These are phyloP conservation scores for Megastigmus dorsalis DNA, from an alignment of 2,888 invertebrate genomes.

Conservation along the genomic window DNA sequence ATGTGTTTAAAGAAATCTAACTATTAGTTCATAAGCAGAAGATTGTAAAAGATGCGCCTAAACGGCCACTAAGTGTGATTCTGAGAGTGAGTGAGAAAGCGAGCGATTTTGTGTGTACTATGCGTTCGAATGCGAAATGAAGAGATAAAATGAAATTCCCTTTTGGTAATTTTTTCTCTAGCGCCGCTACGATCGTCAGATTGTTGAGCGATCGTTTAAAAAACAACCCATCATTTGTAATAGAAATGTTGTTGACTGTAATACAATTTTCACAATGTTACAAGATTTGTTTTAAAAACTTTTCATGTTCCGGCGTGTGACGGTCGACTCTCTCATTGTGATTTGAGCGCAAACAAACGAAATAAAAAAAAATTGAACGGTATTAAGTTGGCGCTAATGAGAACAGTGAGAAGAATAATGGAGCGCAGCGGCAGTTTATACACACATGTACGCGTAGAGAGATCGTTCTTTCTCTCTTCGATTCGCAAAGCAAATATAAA, in stretches of 20 bases:
- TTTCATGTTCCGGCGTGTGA: not conserved
- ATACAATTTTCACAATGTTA: too few species aligned
- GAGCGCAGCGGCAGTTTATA: slow-evolving; percentile 52
- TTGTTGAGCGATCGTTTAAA: not conserved
- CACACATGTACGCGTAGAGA: slow-evolving; percentile 53
- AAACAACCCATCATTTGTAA: slow-evolving; percentile 2
- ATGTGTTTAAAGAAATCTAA: slow-evolving; percentile 53
- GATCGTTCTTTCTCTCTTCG: slow-evolving; percentile 58
- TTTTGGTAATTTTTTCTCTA: slow-evolving; percentile 27
- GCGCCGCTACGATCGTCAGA: not conserved
- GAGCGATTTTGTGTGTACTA: not conserved
- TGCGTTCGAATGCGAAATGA: slow-evolving; percentile 23
- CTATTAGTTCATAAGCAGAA: slow-evolving; percentile 59
- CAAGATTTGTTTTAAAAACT: slow-evolving; percentile 14
- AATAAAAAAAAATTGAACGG: slow-evolving; percentile 26
- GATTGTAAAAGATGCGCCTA: slow-evolving; percentile 45
- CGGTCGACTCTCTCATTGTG: slow-evolving; percentile 9
- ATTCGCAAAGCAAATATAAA: slow-evolving; percentile 46
- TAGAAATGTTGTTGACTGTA: too few species aligned
- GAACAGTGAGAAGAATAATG: slow-evolving; percentile 41
- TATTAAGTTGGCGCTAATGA: slow-evolving; percentile 36
- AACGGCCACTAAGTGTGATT: slow-evolving; percentile 20
- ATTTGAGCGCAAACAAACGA: slow-evolving; percentile 7
- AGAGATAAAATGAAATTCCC: slow-evolving; percentile 21
- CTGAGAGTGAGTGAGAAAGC: slow-evolving; percentile 6